Base-by-base conservation (phyloP, 2,888 invertebrate genomes). In the Chaitophorus viminalis region DNA sequence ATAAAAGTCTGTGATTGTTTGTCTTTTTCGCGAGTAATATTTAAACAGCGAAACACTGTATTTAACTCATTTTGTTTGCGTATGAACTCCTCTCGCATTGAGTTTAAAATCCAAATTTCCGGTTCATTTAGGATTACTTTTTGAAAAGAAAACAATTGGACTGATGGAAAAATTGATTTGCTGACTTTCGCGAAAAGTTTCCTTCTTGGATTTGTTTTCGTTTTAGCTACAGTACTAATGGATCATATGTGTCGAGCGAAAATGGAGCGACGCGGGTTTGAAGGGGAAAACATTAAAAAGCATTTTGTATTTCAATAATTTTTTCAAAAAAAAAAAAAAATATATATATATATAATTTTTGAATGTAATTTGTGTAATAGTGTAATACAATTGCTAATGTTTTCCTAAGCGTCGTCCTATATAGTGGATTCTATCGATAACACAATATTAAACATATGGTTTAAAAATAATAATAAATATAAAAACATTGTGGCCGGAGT, bases 231-330 rank as follows among this genome's bases (percentile, higher is more conserved):
- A 29, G 29, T n/a, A 18, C 65, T 82, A 82, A 82, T 82, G 82
- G 82, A 72, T 72, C 70, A 46, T 33, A 82, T 70, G 81, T 14
- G 31, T 5, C 4, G 39, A 68, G 6, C n/a, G 68, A 68, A 25
- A n/a, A 60, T 5, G 60, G 21, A 18, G 60, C 60, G 60, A 5
- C 60, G 21, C 9, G 68, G n/a, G 25, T 29, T 68, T 29, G 29
- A 72, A 33, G 72, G 14, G 65, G 29, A 29, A 29, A 81, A 36
- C 65, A 39, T 39, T 29, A n/a, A 68, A 65, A 68, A 68, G 39
- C 31, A 25, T 81, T 65, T 68, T 21, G 39, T 81, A 81, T 81
- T 68, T 81, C 29, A 29, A 9, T 65, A 81, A 81, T 68, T 81
- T 81, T 68, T 18, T 5, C 6, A 39, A 39, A 29, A 81, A 78